phyloP scores from a whole-genome alignment of 1,140 invertebrate species.

The Pseudachorutes palmiensis region DNA sequence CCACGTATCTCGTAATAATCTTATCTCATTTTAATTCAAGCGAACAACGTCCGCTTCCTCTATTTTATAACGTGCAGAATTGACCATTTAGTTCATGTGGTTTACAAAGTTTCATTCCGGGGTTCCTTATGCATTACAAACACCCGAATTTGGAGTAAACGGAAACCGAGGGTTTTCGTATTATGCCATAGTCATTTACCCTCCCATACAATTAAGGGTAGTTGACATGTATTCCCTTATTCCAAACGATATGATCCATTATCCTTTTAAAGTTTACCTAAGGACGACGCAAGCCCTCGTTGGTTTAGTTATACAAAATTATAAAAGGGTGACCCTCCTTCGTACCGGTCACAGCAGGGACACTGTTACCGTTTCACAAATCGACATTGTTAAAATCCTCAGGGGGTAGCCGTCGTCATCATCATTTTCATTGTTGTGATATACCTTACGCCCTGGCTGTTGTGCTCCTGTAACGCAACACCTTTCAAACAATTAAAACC shows the following conservation, averaged over 20 bases:
- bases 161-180: background rate
- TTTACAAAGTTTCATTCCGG: background rate
- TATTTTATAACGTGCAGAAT: too few species aligned
- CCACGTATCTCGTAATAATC: background rate
- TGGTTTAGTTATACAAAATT: too few species aligned
- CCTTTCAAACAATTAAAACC: constrained; percentile 6
- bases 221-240: constrained; percentile 2
- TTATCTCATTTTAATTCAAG: too few species aligned
- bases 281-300: background rate
- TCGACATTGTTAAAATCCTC: background rate
- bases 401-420: background rate
- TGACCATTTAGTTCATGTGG: background rate
- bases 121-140: background rate
- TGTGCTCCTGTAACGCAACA: background rate
- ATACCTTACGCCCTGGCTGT: background rate
- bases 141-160: background rate
- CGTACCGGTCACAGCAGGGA: background rate
- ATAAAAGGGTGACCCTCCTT: background rate
- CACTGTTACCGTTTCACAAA: constrained; percentile 3
- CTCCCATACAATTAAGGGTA: background rate
- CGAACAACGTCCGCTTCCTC: too few species aligned
- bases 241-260: background rate
- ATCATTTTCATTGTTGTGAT: constrained; percentile 10
- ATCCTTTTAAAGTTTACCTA: constrained; percentile 5
- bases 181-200: background rate